Conservation (phyloP, 2,888 invertebrate species). For the Thumatha senex region DNA sequence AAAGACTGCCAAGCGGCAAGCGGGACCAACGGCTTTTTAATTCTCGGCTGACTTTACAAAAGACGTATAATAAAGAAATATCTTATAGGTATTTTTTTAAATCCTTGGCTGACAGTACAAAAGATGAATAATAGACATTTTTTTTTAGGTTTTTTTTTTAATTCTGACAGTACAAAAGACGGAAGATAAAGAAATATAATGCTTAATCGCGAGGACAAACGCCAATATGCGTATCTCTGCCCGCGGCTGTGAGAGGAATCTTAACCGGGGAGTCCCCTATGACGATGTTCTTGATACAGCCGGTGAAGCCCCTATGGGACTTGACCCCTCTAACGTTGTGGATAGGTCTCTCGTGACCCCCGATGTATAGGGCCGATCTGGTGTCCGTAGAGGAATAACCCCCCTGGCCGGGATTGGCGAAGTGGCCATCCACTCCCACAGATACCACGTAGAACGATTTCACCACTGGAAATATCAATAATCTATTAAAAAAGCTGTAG, state of each 20-base stretch:
- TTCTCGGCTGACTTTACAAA: no score
- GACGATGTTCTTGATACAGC: constrained; percentile 89
- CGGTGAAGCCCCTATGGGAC: constrained; percentile 89
- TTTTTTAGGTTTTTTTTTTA: not conserved
- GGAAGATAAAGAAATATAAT: no score
- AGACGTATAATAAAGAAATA: no score
- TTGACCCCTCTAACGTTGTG: constrained; percentile 85
- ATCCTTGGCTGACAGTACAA: no score
- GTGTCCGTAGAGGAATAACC: constrained; percentile 89
- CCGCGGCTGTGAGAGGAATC: constrained; percentile 77
- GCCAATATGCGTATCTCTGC: constrained; percentile 89
- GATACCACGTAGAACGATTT: constrained; percentile 96
- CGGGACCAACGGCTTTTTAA: no score
- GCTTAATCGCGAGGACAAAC: constrained; percentile 90
- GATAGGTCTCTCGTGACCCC: constrained; percentile 87
- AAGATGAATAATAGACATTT: not conserved
- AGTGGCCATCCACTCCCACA: constrained; percentile 92
- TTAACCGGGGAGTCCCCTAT: constrained; percentile 71
- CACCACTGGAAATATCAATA: constrained; percentile 80
- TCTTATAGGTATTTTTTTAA: no score
- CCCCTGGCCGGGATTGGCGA: constrained; percentile 89
- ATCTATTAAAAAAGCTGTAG: no score
- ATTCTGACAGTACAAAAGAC: no score
- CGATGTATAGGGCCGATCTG: constrained; percentile 93
- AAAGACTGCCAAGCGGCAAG: no score